A percentile compares a stretch with the other conserved stretches of the same genome.
Conservation (phyloP, 2,888 invertebrate species). For the Catocala nupta region DNA sequence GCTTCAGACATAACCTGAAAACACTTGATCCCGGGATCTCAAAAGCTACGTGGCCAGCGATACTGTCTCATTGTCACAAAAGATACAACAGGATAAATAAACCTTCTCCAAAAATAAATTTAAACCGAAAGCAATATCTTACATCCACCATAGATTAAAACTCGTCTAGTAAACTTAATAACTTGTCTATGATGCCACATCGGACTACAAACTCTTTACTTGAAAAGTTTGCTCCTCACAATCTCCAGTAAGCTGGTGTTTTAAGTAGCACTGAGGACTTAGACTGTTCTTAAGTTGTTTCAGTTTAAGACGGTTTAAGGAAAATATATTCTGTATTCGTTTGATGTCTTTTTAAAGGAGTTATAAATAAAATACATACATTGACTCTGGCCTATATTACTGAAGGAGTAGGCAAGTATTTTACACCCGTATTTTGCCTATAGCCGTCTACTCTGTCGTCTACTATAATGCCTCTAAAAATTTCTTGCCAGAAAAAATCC, state of each 20-base stretch:
- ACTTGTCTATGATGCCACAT: conserved; percentile 24
- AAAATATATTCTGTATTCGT: background rate
- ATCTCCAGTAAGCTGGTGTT: conserved; percentile 23
- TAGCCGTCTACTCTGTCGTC: too few relatives aligned
- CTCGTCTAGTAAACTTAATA: conserved; percentile 33
- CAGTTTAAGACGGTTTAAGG: background rate
- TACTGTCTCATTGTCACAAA: too few relatives aligned
- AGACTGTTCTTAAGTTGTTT: conserved; percentile 14
- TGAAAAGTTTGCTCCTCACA: conserved; percentile 26
- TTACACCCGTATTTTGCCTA: too few relatives aligned
- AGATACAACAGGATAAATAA: background rate
- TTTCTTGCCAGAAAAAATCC: too few relatives aligned
- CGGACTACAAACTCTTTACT: conserved; percentile 36
- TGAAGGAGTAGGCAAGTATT: too few relatives aligned
- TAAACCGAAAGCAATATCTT: background rate
- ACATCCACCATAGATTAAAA: conserved; percentile 2
- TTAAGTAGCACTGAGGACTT: conserved; percentile 27
- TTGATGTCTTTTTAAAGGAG: background rate
- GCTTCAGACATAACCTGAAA: too few relatives aligned
- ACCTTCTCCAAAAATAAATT: background rate
- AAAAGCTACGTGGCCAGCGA: too few relatives aligned
- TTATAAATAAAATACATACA: too few relatives aligned
- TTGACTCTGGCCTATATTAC: too few relatives aligned
- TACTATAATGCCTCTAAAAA: too few relatives aligned
- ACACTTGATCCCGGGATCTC: too few relatives aligned